A percentile compares a stretch with the other conserved stretches of the same genome.
Evolutionary conservation across 2,888 invertebrate genomes (phyloP).

Genomic region (Strigamia transsilvanica): DNA sequence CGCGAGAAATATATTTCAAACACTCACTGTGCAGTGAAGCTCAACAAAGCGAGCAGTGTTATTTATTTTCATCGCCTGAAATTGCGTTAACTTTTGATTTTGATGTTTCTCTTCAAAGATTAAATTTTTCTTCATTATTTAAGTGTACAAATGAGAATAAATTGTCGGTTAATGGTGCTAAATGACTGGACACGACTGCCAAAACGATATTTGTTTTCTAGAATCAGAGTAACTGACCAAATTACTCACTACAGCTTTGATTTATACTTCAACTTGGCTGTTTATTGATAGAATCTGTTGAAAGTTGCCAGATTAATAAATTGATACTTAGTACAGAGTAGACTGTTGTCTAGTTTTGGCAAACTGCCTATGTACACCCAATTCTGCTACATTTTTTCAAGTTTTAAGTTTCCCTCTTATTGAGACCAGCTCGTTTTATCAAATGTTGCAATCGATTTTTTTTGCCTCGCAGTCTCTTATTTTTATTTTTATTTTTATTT

Average conservation of each 20-base stretch:
- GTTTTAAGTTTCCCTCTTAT: background rate
- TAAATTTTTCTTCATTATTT: background rate
- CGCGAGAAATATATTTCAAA: too few relatives aligned
- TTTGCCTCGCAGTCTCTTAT: background rate
- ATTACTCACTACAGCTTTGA: background rate
- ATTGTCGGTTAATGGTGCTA: background rate
- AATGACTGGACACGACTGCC: background rate
- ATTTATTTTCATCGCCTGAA: too few relatives aligned
- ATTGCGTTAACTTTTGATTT: too few relatives aligned
- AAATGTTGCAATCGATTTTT: background rate
- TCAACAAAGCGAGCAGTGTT: too few relatives aligned
- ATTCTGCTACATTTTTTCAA: background rate
- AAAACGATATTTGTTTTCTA: background rate
- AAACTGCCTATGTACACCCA: background rate
- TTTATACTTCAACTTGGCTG: background rate
- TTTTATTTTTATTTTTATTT: background rate
- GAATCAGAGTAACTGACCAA: background rate
- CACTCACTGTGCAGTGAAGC: too few relatives aligned
- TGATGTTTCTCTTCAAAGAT: too few relatives aligned
- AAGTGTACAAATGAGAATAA: background rate
- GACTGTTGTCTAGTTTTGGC: background rate
- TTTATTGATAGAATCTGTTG: background rate
- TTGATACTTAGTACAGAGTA: background rate
- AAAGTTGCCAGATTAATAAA: slow-evolving; percentile 8
- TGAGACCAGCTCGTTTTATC: background rate